These are phyloP conservation scores for Cylas formicarius DNA, from an alignment of 1,140 invertebrate genomes.

Conservation along the genomic window DNA sequence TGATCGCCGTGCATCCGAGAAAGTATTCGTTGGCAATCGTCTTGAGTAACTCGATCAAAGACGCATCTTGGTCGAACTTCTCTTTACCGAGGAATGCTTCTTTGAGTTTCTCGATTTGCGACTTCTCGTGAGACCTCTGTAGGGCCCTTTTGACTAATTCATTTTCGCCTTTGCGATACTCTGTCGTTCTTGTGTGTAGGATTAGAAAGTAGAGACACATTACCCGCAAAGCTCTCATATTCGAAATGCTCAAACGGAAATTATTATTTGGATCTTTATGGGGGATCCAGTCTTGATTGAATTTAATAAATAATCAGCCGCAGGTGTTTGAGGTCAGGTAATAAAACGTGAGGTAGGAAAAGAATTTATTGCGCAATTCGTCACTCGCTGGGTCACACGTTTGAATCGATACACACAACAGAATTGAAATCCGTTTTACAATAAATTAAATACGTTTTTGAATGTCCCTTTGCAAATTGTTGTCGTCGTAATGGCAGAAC, in stretches of 20 bases:
- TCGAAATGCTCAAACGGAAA: no score
- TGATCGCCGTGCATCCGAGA: constrained; percentile 50
- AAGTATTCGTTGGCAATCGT: constrained; percentile 52
- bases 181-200: no score
- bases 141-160: constrained; percentile 34
- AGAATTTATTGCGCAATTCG: constrained; percentile 12
- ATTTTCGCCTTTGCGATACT: no score
- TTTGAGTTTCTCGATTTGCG: constrained; percentile 32
- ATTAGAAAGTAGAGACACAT: no score
- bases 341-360: constrained; percentile 1
- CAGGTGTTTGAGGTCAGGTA: constrained; percentile 4
- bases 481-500: constrained; percentile 2
- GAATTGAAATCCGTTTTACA: constrained; percentile 15
- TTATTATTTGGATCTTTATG: no score
- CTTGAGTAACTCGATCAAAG: constrained; percentile 49
- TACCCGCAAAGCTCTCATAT: no score
- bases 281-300: constrained; percentile 13
- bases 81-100: constrained; percentile 28
- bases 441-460: constrained; percentile 19
- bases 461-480: constrained; percentile 9
- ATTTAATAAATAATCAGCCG: constrained; percentile 15
- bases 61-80: constrained; percentile 45
- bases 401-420: constrained; percentile 9
- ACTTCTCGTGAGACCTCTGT: constrained; percentile 38
- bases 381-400: constrained; percentile 18